These are phyloP conservation scores for Pollimyrus isidori DNA, from an alignment of 2,113 vertebrate species.

Conservation along the genomic window DNA sequence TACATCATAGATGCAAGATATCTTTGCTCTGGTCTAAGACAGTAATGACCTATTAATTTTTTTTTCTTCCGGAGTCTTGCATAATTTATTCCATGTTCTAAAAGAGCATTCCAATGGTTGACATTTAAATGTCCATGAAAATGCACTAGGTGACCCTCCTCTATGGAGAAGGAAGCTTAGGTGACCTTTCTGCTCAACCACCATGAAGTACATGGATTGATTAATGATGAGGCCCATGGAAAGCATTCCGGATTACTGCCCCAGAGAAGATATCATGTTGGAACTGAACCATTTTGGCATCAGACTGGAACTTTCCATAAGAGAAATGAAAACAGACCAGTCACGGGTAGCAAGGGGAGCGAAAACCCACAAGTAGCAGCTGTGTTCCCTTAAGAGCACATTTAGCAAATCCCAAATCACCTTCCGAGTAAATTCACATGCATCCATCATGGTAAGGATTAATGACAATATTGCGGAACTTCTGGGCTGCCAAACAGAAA, in stretches of 20 bases:
- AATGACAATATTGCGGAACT: background rate
- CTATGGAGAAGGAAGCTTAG: background rate
- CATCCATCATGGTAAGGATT: background rate
- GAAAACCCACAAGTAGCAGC: background rate
- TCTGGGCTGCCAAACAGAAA: slow-evolving; percentile 2
- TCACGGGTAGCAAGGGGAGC: background rate
- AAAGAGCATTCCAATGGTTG: background rate
- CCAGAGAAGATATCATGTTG: background rate
- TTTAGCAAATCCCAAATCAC: background rate
- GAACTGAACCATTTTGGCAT: background rate
- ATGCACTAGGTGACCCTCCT: background rate
- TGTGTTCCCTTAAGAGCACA: background rate
- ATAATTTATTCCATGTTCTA: background rate
- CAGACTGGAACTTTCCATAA: background rate
- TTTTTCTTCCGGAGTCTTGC: background rate
- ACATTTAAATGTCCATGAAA: slow-evolving; percentile 13
- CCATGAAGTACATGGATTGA: background rate
- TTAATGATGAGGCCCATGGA: background rate
- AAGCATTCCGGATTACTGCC: background rate
- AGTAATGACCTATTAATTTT: background rate
- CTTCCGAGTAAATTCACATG: background rate
- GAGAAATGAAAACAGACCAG: background rate
- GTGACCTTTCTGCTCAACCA: background rate
- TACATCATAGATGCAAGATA: background rate
- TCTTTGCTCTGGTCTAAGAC: background rate